These are phyloP conservation scores for Aptenodytes forsteri DNA, from an alignment of 2,113 vertebrate genomes.

Conservation along the genomic window DNA sequence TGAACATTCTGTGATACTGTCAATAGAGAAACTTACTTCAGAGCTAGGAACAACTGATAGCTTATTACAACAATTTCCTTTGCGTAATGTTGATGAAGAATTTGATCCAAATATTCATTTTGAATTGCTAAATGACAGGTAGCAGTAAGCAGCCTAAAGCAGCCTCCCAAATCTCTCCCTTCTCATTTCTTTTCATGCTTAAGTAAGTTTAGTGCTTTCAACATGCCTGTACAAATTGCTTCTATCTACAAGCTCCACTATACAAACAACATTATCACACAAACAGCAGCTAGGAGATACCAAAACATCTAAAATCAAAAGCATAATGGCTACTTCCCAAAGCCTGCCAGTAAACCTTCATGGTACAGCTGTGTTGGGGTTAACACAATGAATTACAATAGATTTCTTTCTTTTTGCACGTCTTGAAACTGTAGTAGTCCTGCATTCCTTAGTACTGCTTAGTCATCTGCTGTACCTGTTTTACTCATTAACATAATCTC, in stretches of 20 bases:
- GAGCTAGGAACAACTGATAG: not conserved
- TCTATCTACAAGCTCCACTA: not conserved
- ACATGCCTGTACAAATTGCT: not conserved
- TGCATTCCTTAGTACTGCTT: not conserved
- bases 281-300: not conserved
- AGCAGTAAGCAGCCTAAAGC: not conserved
- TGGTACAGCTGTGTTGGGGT: not conserved
- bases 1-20: not conserved
- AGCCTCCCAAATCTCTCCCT: not conserved
- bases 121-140: not conserved
- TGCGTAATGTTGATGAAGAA: not conserved
- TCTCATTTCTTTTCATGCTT: not conserved
- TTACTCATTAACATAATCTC: not conserved
- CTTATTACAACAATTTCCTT: not conserved
- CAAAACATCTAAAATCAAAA: not conserved
- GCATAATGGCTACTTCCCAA: not conserved
- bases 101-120: not conserved
- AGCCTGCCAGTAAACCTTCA: not conserved
- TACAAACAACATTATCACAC: not conserved
- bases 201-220: not conserved
- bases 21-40: not conserved
- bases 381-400: not conserved
- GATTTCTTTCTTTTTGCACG: not conserved
- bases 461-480: not conserved
- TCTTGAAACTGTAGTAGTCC: not conserved